A percentile compares a stretch with the other conserved stretches of the same genome.
Evolutionary conservation across 1,140 invertebrate species (phyloP).

Genomic region (Monomorium pharaonis): DNA sequence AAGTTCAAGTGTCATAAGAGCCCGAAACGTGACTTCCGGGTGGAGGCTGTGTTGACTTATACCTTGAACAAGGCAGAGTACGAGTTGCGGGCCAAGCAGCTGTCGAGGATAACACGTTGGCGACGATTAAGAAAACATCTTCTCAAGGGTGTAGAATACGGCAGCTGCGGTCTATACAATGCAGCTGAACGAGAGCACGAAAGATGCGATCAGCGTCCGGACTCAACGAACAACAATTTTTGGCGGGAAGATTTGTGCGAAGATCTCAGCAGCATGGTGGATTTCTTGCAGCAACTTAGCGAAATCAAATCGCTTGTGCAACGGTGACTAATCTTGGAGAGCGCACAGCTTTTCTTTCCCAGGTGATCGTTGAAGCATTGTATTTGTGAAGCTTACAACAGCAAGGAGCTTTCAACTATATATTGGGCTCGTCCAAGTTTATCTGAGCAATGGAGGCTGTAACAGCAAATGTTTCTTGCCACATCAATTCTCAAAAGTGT

Average conservation of each 20-base stretch:
- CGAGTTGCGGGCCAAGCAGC: conserved; percentile 82
- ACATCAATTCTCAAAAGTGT: neutral
- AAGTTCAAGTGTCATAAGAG: conserved; percentile 79
- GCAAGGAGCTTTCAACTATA: neutral
- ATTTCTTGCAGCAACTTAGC: conserved; percentile 78
- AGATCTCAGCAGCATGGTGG: conserved; percentile 77
- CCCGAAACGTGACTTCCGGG: conserved; percentile 81
- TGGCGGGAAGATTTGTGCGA: conserved; percentile 73
- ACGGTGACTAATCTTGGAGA: conserved; percentile 63
- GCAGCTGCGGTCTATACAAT: conserved; percentile 36
- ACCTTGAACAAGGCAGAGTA: conserved; percentile 80
- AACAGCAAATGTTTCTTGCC: neutral
- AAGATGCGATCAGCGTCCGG: neutral
- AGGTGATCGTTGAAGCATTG: neutral
- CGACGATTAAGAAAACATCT: conserved; percentile 78
- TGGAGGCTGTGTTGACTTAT: conserved; percentile 83
- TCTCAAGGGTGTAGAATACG: conserved; percentile 54
- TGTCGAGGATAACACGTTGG: conserved; percentile 80
- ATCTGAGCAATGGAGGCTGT: neutral
- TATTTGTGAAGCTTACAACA: neutral
- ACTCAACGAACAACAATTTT: conserved; percentile 28
- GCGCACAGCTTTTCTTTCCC: too few species aligned
- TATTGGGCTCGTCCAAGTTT: neutral
- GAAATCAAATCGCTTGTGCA: conserved; percentile 75
- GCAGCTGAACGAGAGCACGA: neutral